phyloP scores from a whole-genome alignment of 2,797 vertebrate genomes.

The Esox lucius region DNA sequence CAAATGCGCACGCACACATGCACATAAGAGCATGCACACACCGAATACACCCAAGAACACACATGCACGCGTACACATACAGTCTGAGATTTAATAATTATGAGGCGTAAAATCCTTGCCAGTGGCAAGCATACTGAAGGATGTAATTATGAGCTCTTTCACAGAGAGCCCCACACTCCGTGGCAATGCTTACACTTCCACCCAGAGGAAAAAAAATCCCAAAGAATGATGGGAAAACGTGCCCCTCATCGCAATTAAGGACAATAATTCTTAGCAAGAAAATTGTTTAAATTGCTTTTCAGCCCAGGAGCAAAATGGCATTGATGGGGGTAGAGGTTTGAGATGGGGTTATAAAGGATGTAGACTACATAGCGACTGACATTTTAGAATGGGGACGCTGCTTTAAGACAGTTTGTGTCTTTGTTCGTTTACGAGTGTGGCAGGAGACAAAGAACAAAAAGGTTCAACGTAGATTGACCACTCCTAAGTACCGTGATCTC shows the following conservation, averaged over 20 bases:
- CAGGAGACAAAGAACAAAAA: not conserved
- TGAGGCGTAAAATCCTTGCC: conserved; percentile 81
- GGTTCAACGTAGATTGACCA: not conserved
- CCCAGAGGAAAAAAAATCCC: conserved; percentile 68
- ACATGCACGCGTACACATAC: conserved; percentile 44
- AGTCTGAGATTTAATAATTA: conserved; percentile 80
- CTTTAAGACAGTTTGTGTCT: conserved; percentile 45
- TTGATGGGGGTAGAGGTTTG: conserved; percentile 73
- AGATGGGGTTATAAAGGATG: conserved; percentile 59
- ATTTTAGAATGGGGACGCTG: conserved; percentile 60
- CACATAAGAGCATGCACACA: conserved; percentile 17
- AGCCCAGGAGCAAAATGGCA: conserved; percentile 72
- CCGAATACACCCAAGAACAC: conserved; percentile 27
- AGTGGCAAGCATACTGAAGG: conserved; percentile 76
- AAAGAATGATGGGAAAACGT: conserved; percentile 70
- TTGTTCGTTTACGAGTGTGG: conserved; percentile 36
- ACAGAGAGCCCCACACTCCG: conserved; percentile 65
- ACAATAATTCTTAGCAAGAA: conserved; percentile 76
- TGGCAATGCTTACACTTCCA: conserved; percentile 73
- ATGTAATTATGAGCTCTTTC: conserved; percentile 81
- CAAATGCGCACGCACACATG: not conserved
- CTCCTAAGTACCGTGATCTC: not conserved
- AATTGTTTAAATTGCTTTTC: conserved; percentile 79
- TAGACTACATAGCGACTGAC: conserved; percentile 35
- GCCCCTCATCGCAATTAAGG: conserved; percentile 78